Evolutionary conservation across 2,888 invertebrate species (phyloP).

Genomic region (Siphlonurus alternatus): DNA sequence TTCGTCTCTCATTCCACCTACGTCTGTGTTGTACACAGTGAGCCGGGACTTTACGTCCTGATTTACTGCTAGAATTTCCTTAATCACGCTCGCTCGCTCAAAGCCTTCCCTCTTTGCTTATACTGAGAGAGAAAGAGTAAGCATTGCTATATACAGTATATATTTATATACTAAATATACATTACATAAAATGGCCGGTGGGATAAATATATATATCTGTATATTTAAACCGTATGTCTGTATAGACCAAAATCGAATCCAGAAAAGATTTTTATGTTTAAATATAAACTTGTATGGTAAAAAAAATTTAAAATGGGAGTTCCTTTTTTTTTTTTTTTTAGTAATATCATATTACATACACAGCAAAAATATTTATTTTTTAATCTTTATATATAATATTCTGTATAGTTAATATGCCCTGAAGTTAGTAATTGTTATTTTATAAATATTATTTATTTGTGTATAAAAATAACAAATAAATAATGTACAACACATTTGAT

Average conservation of each 20-base stretch:
- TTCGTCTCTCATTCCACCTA: not conserved
- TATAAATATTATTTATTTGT: too few relatives aligned
- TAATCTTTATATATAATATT: too few relatives aligned
- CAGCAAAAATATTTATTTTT: too few relatives aligned
- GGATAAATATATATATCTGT: not conserved
- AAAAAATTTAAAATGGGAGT: too few relatives aligned
- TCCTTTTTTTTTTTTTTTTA: too few relatives aligned
- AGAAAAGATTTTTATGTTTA: not conserved
- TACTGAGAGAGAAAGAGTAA: not conserved
- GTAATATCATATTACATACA: too few relatives aligned
- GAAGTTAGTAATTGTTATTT: too few relatives aligned
- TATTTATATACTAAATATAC: not conserved
- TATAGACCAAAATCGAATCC: not conserved
- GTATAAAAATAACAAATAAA: too few relatives aligned
- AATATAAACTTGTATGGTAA: too few relatives aligned
- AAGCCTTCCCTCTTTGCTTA: not conserved
- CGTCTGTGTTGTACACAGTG: not conserved
- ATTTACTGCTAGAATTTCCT: slow-evolving; percentile 2
- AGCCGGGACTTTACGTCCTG: not conserved
- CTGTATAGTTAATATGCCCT: too few relatives aligned
- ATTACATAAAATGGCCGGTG: not conserved
- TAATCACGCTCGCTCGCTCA: not conserved
- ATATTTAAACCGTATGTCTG: too few relatives aligned
- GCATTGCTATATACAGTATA: not conserved
- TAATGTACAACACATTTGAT: too few relatives aligned